A percentile compares a stretch with the other conserved stretches of the same genome.
These are phyloP conservation scores for Priocnemis perturbator DNA, from an alignment of 2,888 invertebrate genomes.

Conservation along the genomic window DNA sequence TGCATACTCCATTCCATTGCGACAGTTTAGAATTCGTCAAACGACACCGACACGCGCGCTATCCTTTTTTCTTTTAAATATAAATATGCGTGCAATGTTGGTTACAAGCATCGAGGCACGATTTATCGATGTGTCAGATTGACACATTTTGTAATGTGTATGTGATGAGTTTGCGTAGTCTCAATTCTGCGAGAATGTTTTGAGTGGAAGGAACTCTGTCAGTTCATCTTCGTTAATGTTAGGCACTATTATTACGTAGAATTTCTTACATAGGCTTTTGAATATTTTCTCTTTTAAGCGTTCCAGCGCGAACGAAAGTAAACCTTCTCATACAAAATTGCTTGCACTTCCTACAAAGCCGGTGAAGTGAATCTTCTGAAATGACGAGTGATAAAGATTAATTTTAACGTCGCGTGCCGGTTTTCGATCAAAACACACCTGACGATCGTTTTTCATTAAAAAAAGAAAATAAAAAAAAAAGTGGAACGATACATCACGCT, in stretches of 20 bases:
- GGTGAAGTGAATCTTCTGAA: no score
- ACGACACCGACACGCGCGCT: not conserved
- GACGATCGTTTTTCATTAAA: not conserved
- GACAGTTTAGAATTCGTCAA: conserved; percentile 40
- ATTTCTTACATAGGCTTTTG: not conserved
- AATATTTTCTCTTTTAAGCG: no score
- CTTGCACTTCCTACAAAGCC: no score
- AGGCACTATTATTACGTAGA: not conserved
- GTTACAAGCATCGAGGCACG: not conserved
- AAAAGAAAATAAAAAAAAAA: not conserved
- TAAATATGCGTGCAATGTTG: no score
- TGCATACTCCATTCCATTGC: conserved; percentile 42
- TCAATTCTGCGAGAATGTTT: no score
- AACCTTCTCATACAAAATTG: no score
- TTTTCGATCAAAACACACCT: no score
- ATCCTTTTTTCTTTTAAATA: not conserved
- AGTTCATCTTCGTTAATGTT: not conserved
- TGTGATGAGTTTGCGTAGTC: not conserved
- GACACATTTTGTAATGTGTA: not conserved
- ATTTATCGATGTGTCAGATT: not conserved
- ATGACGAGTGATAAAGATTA: no score
- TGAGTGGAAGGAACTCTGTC: no score
- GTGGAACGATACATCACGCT: conserved; percentile 9
- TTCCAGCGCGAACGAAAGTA: no score
- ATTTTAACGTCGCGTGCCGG: no score